Conservation (phyloP, 30 jellyfish, hydroid and myxozoan species). For the Cassiopea xamachana region DNA sequence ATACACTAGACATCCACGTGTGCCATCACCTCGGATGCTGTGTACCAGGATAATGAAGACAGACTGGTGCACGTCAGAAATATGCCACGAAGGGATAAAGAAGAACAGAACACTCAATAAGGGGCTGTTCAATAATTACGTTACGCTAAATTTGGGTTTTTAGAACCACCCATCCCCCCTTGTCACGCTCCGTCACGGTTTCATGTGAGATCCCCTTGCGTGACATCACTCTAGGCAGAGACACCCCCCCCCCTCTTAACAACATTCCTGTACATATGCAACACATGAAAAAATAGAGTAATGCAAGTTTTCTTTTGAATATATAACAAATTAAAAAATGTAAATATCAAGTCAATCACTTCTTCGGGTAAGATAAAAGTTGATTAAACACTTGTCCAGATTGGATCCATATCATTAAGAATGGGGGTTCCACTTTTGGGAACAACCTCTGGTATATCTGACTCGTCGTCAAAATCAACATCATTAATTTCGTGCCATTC, state of each 20-base stretch:
- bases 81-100: too few species aligned
- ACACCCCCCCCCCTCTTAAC: conserved; percentile 22
- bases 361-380: conserved; percentile 33
- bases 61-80: too few species aligned
- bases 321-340: conserved; percentile 17
- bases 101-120: too few species aligned
- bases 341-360: conserved; percentile 42
- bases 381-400: conserved; percentile 47
- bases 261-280: conserved; percentile 27
- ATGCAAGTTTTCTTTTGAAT: conserved; percentile 47
- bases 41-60: too few species aligned
- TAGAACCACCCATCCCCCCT: conserved; percentile 37
- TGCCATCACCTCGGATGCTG: too few species aligned
- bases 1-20: too few species aligned
- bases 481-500: conserved; percentile 67
- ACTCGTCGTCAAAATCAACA: conserved; percentile 63
- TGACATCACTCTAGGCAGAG: conserved; percentile 27
- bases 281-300: conserved; percentile 30
- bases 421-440: conserved; percentile 32
- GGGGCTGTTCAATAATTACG: conserved; percentile 1
- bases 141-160: conserved; percentile 18
- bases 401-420: conserved; percentile 46
- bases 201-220: conserved; percentile 21
- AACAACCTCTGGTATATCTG: conserved; percentile 67
- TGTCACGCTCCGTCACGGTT: conserved; percentile 10